Evolutionary conservation across 2,113 vertebrate species (phyloP).

Genomic region (Scomber colias): DNA sequence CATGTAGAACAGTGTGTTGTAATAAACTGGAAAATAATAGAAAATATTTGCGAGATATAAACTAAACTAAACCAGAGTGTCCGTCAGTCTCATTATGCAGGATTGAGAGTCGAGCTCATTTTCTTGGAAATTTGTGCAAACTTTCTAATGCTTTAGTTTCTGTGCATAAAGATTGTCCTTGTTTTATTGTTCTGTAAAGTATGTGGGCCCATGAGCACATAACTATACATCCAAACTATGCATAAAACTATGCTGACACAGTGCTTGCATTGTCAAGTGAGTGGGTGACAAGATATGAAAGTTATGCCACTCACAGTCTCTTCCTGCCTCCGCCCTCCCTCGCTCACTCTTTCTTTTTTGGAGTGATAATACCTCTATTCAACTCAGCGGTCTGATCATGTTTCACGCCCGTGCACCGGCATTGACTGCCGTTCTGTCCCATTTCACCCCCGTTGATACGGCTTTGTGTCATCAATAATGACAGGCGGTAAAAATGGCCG

Average conservation of each 20-base stretch:
- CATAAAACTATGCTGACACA: slow-evolving; percentile 50
- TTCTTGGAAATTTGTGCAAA: slow-evolving; percentile 8
- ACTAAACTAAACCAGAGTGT: background rate
- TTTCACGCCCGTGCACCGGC: slow-evolving; percentile 73
- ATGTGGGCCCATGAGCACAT: slow-evolving; percentile 54
- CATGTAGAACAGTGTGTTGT: background rate
- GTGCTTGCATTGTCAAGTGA: slow-evolving; percentile 52
- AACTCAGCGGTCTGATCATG: slow-evolving; percentile 64
- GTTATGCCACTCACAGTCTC: slow-evolving; percentile 54
- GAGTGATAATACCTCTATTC: slow-evolving; percentile 71
- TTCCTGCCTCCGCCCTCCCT: slow-evolving; percentile 28
- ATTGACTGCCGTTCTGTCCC: slow-evolving; percentile 55
- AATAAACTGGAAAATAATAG: background rate
- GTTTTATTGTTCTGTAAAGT: slow-evolving; percentile 15
- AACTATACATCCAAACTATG: slow-evolving; percentile 61
- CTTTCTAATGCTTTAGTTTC: background rate
- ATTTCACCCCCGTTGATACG: slow-evolving; percentile 56
- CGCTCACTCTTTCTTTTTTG: slow-evolving; percentile 35
- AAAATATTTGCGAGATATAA: background rate
- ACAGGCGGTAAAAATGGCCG: slow-evolving; percentile 63
- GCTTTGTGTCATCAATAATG: slow-evolving; percentile 65
- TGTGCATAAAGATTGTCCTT: slow-evolving; percentile 11
- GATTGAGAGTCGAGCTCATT: background rate
- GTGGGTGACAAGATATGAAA: slow-evolving; percentile 75
- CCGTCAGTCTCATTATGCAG: background rate